Evolutionary conservation across 2,113 vertebrate species (phyloP).

Genomic region (Aegotheles bennettii): DNA sequence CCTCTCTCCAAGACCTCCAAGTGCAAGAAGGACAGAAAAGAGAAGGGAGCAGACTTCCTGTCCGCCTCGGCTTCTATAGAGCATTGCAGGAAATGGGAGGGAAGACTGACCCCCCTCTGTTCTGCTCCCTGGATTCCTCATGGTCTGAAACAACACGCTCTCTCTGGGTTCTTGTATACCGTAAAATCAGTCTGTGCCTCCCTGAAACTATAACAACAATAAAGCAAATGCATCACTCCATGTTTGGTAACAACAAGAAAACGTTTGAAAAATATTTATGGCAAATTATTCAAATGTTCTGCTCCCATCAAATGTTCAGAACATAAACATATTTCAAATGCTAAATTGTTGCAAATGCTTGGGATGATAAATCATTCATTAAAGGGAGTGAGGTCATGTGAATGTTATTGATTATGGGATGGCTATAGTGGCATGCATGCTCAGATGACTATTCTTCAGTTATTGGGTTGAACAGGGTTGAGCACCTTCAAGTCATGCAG

Average conservation of each 20-base stretch:
- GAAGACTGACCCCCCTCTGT: too few species aligned
- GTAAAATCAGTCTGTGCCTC: too few species aligned
- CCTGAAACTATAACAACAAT: too few species aligned
- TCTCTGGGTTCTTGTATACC: too few species aligned
- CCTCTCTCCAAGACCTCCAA: too few species aligned
- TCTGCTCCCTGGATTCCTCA: too few species aligned
- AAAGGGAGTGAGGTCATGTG: not conserved
- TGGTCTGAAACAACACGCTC: too few species aligned
- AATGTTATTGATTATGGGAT: not conserved
- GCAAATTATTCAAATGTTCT: slow-evolving; percentile 4
- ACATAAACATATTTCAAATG: not conserved
- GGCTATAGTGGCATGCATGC: not conserved
- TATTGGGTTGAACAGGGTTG: not conserved
- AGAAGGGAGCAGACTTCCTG: too few species aligned
- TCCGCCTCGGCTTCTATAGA: too few species aligned
- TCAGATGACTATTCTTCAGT: not conserved
- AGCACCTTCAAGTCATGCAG: not conserved
- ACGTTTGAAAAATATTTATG: slow-evolving; percentile 28
- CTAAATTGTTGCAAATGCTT: not conserved
- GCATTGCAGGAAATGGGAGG: too few species aligned
- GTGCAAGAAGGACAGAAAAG: too few species aligned
- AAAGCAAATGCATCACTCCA: not conserved
- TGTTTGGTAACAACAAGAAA: not conserved
- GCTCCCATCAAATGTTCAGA: not conserved
- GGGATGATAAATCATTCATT: not conserved